These are phyloP conservation scores for Tyrophagus putrescentiae DNA, from an alignment of 1,140 invertebrate genomes.

Conservation along the genomic window DNA sequence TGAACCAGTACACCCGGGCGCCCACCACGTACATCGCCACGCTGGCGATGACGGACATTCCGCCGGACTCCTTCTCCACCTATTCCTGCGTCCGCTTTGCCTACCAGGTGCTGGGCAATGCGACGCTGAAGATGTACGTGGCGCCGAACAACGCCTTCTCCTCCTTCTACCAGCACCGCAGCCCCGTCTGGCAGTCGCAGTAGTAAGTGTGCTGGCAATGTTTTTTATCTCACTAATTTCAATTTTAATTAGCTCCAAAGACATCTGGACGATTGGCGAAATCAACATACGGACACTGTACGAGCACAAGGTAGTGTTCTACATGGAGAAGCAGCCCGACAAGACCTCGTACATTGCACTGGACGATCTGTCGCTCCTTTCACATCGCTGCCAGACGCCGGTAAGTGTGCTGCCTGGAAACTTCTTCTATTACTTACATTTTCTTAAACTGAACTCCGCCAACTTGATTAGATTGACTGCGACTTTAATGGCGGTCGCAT, in stretches of 20 bases:
- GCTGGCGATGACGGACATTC: not conserved
- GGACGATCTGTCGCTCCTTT: conserved; percentile 23
- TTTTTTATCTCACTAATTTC: not conserved
- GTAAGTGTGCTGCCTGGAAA: too few species aligned
- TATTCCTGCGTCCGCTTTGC: conserved; percentile 1
- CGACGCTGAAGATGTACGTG: not conserved
- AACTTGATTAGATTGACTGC: too few species aligned
- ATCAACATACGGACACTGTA: not conserved
- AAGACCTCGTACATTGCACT: conserved; percentile 21
- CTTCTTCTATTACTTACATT: too few species aligned
- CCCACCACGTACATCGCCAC: not conserved
- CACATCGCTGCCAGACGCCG: not conserved
- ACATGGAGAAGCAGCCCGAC: not conserved
- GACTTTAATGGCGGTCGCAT: conserved; percentile 22
- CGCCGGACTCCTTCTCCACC: not conserved
- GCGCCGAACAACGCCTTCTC: not conserved
- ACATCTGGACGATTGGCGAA: conserved; percentile 3
- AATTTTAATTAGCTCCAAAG: not conserved
- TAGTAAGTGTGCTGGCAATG: not conserved
- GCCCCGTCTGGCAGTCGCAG: not conserved
- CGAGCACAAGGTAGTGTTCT: not conserved
- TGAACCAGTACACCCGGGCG: not conserved
- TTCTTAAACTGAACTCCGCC: too few species aligned
- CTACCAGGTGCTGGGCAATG: not conserved
- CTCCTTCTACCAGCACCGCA: not conserved